Evolutionary conservation across 1,140 invertebrate genomes (phyloP), one percentile per base, ranked within the genome.

Genomic region (Druon quercuslanigerum): DNA sequence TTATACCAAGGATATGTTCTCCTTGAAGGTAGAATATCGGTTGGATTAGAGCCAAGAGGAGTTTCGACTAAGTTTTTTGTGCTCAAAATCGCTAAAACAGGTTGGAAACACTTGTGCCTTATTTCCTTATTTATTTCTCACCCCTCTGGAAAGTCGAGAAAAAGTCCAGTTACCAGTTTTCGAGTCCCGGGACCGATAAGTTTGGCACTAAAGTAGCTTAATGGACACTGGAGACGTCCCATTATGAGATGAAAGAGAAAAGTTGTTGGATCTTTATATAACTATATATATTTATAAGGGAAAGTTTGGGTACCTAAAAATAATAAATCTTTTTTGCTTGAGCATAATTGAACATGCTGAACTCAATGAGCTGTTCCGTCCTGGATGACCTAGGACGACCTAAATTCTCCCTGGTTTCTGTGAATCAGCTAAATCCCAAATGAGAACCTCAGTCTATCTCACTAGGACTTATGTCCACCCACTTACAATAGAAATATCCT

Each of bases 351-450:
- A 54, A 54, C 16, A 54, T 4, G 8, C 16, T 16, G 51, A 25
- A 25, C 9, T 60, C 56, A 60, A 9, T 12, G 20, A 20, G 56
- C 14, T 54, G 16, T n/a, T 54, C 14, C 19, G 9, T 9, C 14
- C 3, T 12, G 12, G 19, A 60, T 60, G 56, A 60, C 56, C 57
- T 40, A 66, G 25, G 25, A 4, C 14, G 57, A 33, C 25, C 57
- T 66, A 66, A 33, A 66, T 66, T 66, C 57, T 66, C 57, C 20
- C 40, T 66, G 57, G 57, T 33, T 66, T 66, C 25, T 12, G 19
- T 66, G 14, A 66, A 66, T 25, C 57, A 66, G 40, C 20, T 66
- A 14, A 66, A 66, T 66, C 57, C 40, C 57, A 66, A 20, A 40
- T 66, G 19, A 33, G 57, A 14, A 66, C 5, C 25, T 33, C 25